Conservation (phyloP, 2,888 invertebrate genomes). For the Globia sparganii region DNA sequence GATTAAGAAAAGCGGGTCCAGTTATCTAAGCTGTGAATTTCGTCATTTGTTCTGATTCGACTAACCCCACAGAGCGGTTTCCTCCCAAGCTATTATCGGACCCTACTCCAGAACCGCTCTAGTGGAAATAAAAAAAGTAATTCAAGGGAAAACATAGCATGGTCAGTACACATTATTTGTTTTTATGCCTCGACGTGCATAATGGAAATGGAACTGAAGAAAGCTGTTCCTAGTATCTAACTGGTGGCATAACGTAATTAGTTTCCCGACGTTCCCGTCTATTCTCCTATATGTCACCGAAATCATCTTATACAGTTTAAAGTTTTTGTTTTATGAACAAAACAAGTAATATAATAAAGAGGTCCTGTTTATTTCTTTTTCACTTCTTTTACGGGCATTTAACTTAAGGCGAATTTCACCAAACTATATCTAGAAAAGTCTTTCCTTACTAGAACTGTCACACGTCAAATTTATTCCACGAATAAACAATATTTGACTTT, state of each 20-base stretch:
- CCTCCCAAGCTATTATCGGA: slow-evolving; percentile 26
- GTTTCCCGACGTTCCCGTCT: background rate
- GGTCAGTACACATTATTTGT: slow-evolving; percentile 33
- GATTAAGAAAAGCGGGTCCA: background rate
- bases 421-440: too few species aligned
- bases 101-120: slow-evolving; percentile 21
- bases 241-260: slow-evolving; percentile 11
- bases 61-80: slow-evolving; percentile 8
- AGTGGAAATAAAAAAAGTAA: slow-evolving; percentile 47
- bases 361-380: background rate
- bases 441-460: too few species aligned
- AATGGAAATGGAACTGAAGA: slow-evolving; percentile 1
- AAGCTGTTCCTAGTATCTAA: slow-evolving; percentile 5
- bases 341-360: slow-evolving; percentile 1
- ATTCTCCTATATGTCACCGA: background rate
- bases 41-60: slow-evolving; percentile 39
- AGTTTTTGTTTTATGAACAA: background rate
- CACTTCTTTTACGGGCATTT: background rate
- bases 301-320: slow-evolving; percentile 3
- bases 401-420: background rate
- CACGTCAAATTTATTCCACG: too few species aligned
- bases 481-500: too few species aligned
- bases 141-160: slow-evolving; percentile 27
- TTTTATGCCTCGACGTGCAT: slow-evolving; percentile 8
- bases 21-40: slow-evolving; percentile 19